Percentiles rank a stretch among this genome's conserved stretches.
phyloP scores from a whole-genome alignment of 92 coral and sea anemone genomes.

The Paragorgia papillata region DNA sequence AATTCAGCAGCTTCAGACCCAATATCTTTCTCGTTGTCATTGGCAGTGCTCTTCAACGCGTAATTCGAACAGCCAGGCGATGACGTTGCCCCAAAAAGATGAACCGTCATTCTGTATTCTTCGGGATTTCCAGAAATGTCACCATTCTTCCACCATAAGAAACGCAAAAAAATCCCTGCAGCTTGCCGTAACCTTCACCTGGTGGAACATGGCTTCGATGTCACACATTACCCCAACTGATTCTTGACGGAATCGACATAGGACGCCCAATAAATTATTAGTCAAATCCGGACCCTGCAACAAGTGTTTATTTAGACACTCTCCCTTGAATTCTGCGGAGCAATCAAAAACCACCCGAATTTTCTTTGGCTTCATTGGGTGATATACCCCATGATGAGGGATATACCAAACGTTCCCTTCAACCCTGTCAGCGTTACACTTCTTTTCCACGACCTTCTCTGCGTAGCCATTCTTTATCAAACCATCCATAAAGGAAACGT shows the following conservation, averaged over 20 bases:
- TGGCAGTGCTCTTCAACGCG: constrained; percentile 7
- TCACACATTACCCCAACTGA: constrained; percentile 6
- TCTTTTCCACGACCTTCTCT: constrained; percentile 37
- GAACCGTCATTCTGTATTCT: constrained; percentile 24
- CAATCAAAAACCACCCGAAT: constrained; percentile 21
- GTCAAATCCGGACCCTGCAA: constrained; percentile 21
- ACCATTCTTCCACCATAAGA: constrained; percentile 3
- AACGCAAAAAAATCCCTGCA: background rate
- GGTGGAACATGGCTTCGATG: constrained; percentile 10
- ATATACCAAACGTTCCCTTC: constrained; percentile 2
- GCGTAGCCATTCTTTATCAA: constrained; percentile 42
- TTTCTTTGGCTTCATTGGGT: constrained; percentile 1
- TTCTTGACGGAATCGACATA: constrained; percentile 5
- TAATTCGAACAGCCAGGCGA: constrained; percentile 10
- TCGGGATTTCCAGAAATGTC: background rate
- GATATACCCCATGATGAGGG: constrained; percentile 16
- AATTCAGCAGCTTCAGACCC: background rate
- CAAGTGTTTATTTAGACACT: background rate
- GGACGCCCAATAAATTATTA: background rate
- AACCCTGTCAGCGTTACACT: background rate
- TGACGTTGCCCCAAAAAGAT: constrained; percentile 16
- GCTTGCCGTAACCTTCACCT: background rate
- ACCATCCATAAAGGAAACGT: constrained; percentile 25
- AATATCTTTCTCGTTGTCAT: background rate
- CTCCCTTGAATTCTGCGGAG: constrained; percentile 1